These are phyloP conservation scores for Drosophila bocki DNA, from an alignment of 1,140 invertebrate genomes.

Conservation along the genomic window DNA sequence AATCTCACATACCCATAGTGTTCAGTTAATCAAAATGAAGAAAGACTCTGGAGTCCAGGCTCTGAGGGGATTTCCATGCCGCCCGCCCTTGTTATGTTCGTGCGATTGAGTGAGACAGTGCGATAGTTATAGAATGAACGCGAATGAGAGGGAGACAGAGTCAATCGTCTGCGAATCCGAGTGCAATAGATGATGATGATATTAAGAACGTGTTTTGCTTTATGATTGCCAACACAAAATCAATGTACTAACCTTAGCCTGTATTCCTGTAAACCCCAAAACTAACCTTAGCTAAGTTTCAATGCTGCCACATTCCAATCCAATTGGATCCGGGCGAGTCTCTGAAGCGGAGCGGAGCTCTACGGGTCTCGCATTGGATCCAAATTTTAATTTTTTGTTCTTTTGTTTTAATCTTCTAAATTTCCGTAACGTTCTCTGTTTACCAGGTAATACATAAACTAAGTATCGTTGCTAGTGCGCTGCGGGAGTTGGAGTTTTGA, in stretches of 20 bases:
- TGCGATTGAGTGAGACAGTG: conserved; percentile 44
- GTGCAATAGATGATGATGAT: conserved; percentile 51
- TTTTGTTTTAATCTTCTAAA: neutral
- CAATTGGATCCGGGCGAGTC: conserved; percentile 4
- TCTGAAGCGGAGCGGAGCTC: conserved; percentile 29
- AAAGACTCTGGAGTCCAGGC: neutral
- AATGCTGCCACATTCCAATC: conserved; percentile 66
- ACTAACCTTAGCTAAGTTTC: conserved; percentile 36
- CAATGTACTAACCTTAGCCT: conserved; percentile 39
- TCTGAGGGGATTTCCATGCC: conserved; percentile 25
- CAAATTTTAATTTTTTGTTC: neutral
- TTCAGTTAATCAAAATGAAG: neutral
- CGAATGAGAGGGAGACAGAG: conserved; percentile 33
- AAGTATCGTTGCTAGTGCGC: conserved; percentile 24
- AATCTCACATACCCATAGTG: conserved; percentile 15
- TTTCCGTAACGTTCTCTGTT: conserved; percentile 31
- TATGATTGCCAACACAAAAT: conserved; percentile 51
- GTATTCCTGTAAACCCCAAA: conserved; percentile 23
- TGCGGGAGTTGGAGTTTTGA: conserved; percentile 34
- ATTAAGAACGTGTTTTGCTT: conserved; percentile 36
- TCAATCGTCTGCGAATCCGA: conserved; percentile 25
- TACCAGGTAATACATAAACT: conserved; percentile 6
- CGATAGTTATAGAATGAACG: conserved; percentile 17
- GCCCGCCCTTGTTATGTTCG: conserved; percentile 6
- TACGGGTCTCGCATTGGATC: conserved; percentile 1